Evolutionary conservation across 2,888 invertebrate species (phyloP).

Genomic region (Drosophila neutralis): DNA sequence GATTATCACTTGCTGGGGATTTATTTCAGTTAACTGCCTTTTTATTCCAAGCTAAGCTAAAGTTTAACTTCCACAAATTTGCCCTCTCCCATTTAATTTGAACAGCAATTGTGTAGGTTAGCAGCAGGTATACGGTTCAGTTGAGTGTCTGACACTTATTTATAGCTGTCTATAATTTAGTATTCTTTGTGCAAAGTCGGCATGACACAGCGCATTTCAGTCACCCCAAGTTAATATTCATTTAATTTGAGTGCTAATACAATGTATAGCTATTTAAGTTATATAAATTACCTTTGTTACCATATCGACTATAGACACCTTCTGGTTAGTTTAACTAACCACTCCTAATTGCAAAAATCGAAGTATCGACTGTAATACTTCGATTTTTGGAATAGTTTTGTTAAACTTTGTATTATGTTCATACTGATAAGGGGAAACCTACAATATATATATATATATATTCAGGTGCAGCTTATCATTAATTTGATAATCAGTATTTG

Average conservation of each 20-base stretch:
- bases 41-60: neutral
- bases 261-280: neutral
- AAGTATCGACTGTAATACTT: too few species aligned
- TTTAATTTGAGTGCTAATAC: slow-evolving; percentile 11
- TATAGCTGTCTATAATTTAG: neutral
- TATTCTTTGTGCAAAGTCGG: slow-evolving; percentile 22
- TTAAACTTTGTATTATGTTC: neutral
- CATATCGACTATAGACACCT: neutral
- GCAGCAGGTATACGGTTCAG: slow-evolving; percentile 27
- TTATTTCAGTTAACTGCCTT: too few species aligned
- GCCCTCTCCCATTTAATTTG: too few species aligned
- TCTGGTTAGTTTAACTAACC: neutral
- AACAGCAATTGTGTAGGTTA: neutral
- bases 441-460: neutral
- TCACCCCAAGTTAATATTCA: neutral
- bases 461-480: slow-evolving; percentile 24
- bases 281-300: neutral
- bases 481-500: slow-evolving; percentile 15
- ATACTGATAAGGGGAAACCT: neutral
- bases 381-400: neutral
- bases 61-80: neutral
- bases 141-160: slow-evolving; percentile 15
- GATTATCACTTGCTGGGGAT: neutral
- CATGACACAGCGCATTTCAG: slow-evolving; percentile 32
- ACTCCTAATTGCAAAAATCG: too few species aligned